Conservation (phyloP, 2,113 vertebrate genomes). For the Phasianus colchicus region DNA sequence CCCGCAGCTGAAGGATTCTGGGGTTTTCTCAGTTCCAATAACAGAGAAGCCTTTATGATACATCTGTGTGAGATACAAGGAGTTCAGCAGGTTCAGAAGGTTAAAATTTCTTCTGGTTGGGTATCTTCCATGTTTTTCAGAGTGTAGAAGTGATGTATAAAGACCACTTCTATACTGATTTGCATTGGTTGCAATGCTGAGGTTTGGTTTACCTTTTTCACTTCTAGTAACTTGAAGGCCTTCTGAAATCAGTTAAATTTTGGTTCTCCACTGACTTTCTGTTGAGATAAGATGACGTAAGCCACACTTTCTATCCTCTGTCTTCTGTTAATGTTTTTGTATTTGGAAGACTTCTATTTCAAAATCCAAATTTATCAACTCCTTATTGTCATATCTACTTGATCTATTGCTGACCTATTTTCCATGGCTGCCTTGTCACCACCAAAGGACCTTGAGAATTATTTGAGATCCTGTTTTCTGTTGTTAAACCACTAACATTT, state of each 20-base stretch:
- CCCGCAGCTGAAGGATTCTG: rapidly evolving
- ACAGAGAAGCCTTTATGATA: background rate
- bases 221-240: background rate
- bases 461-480: constrained; percentile 27
- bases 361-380: background rate
- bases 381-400: background rate
- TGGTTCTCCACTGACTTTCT: background rate
- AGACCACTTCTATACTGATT: background rate
- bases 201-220: background rate
- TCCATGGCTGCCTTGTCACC: background rate
- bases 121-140: background rate
- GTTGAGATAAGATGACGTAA: background rate
- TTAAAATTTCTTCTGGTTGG: background rate
- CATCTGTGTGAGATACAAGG: background rate
- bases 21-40: background rate
- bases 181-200: background rate
- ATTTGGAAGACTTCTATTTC: background rate
- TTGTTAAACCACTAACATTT: constrained; percentile 28
- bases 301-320: background rate
- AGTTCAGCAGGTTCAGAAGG: background rate
- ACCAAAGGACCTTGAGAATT: constrained; percentile 45
- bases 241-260: background rate
- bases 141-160: background rate
- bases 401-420: constrained; percentile 46
- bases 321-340: background rate